phyloP scores from a whole-genome alignment of 2,888 invertebrate species.

The Scaptomyza caliginosa region DNA sequence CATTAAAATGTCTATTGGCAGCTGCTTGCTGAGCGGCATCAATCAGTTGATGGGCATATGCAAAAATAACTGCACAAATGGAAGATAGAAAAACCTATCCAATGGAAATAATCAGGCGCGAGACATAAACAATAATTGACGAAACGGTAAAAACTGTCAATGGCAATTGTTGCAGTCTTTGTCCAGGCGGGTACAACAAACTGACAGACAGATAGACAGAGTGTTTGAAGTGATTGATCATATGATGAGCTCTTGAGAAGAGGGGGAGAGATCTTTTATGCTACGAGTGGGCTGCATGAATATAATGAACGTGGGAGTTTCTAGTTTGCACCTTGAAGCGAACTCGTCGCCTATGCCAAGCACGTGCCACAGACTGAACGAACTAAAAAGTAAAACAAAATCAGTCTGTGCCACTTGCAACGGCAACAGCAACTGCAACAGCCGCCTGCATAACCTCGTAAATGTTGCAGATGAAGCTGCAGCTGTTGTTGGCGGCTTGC shows the following conservation, averaged over 20 bases:
- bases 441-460: conserved; percentile 56
- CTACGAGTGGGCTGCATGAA: conserved; percentile 52
- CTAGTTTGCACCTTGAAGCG: conserved; percentile 67
- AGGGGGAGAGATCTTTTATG: not conserved
- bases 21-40: conserved; percentile 35
- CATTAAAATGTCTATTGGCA: conserved; percentile 36
- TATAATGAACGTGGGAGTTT: conserved; percentile 77
- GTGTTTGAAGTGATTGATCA: conserved; percentile 63
- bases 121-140: conserved; percentile 62
- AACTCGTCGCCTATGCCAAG: conserved; percentile 44
- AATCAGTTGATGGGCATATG: conserved; percentile 63
- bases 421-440: conserved; percentile 12
- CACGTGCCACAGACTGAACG: conserved; percentile 56
- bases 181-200: conserved; percentile 59
- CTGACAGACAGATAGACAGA: conserved; percentile 36
- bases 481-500: conserved; percentile 70
- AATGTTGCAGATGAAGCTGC: conserved; percentile 29
- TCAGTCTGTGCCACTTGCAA: conserved; percentile 58
- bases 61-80: conserved; percentile 50
- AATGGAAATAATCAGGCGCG: conserved; percentile 41
- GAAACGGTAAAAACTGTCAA: conserved; percentile 76
- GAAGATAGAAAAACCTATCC: conserved; percentile 23
- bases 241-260: conserved; percentile 37
- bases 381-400: conserved; percentile 29
- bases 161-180: conserved; percentile 70